These are phyloP conservation scores for Drosophila bipectinata DNA, from an alignment of 1,140 invertebrate species.

Conservation along the genomic window DNA sequence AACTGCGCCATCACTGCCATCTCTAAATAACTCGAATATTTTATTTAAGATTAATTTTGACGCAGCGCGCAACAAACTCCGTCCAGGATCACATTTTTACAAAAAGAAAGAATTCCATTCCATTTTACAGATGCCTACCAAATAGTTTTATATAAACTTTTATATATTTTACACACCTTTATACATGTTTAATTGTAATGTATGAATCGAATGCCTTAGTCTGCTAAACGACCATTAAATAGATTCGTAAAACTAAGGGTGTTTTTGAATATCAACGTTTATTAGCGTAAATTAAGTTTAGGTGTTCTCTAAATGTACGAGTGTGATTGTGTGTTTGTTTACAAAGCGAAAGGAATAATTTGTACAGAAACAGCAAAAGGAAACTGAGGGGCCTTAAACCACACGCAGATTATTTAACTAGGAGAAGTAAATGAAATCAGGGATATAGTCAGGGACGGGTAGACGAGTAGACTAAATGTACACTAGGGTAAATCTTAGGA, in stretches of 20 bases:
- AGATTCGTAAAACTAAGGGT: slow-evolving; percentile 24
- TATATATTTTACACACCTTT: slow-evolving; percentile 52
- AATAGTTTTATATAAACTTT: slow-evolving; percentile 43
- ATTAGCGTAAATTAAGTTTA: slow-evolving; percentile 61
- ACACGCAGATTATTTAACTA: slow-evolving; percentile 29
- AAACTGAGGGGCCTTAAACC: slow-evolving; percentile 44
- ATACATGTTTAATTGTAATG: slow-evolving; percentile 42
- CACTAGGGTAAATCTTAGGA: slow-evolving; percentile 63
- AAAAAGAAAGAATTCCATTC: slow-evolving; percentile 21
- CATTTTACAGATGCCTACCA: slow-evolving; percentile 38
- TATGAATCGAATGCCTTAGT: slow-evolving; percentile 45
- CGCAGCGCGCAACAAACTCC: slow-evolving; percentile 23
- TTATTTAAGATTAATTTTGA: slow-evolving; percentile 10
- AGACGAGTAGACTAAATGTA: slow-evolving; percentile 57
- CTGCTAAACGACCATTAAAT: slow-evolving; percentile 43
- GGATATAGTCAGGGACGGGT: slow-evolving; percentile 5
- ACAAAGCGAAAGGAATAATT: slow-evolving; percentile 59
- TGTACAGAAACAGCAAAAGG: slow-evolving; percentile 65
- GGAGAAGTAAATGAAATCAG: not conserved
- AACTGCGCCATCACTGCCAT: not conserved
- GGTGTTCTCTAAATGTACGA: slow-evolving; percentile 43
- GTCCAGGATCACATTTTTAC: slow-evolving; percentile 29
- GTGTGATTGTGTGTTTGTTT: slow-evolving; percentile 28
- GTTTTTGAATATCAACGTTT: slow-evolving; percentile 65
- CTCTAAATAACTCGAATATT: slow-evolving; percentile 29